Conservation (phyloP, 1,140 invertebrate genomes). For the Arion vulgaris region DNA sequence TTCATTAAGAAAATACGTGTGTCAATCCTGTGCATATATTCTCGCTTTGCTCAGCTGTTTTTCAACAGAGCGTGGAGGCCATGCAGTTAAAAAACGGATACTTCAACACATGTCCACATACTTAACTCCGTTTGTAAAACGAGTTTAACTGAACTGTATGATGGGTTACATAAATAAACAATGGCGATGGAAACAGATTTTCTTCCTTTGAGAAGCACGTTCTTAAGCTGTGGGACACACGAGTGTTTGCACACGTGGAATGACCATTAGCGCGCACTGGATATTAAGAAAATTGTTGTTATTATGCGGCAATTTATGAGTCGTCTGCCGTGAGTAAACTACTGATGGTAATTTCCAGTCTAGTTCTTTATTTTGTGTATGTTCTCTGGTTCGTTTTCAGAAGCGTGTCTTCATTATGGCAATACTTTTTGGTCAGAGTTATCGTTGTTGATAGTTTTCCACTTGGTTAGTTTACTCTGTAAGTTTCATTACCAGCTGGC, state of each 20-base stretch:
- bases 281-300: constrained; percentile 24
- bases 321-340: not conserved
- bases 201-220: not conserved
- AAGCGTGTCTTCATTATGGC: not conserved
- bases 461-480: not conserved
- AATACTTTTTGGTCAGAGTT: not conserved
- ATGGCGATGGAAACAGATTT: constrained; percentile 15
- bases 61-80: constrained; percentile 3
- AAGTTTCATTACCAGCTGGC: not conserved
- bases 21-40: not conserved
- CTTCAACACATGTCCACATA: constrained; percentile 21
- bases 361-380: not conserved
- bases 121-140: constrained; percentile 10
- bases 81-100: not conserved
- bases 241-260: constrained; percentile 32
- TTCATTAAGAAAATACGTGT: not conserved
- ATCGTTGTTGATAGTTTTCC: not conserved
- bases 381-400: not conserved
- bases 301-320: constrained; percentile 24
- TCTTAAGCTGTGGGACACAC: not conserved
- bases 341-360: not conserved
- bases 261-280: constrained; percentile 1
- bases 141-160: constrained; percentile 24
- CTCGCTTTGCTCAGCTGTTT: not conserved
- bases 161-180: constrained; percentile 34